Conservation (phyloP, 1,140 invertebrate genomes). For the Caerostris extrusa region DNA sequence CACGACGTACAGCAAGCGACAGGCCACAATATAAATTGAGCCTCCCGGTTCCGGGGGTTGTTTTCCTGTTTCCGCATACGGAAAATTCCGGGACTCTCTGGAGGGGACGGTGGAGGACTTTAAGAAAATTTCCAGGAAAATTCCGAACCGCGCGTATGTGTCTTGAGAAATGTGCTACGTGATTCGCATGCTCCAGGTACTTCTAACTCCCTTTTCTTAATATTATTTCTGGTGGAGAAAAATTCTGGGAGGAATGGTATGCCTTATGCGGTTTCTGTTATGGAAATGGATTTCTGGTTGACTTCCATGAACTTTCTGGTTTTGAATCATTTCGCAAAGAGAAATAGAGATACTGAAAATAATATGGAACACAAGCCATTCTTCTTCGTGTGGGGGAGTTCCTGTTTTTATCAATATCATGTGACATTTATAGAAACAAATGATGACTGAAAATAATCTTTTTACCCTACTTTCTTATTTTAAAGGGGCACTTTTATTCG, state of each 20-base stretch:
- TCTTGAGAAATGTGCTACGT: slow-evolving; percentile 28
- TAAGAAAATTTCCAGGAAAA: slow-evolving; percentile 9
- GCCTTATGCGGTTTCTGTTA: neutral
- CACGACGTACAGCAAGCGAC: neutral
- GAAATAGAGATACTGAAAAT: too few relatives aligned
- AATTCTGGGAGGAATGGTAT: neutral
- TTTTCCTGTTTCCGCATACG: neutral
- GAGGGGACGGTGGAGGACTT: neutral
- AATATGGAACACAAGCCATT: too few relatives aligned
- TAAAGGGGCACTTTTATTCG: too few relatives aligned
- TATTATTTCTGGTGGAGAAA: neutral
- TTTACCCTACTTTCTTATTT: too few relatives aligned
- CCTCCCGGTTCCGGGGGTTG: neutral
- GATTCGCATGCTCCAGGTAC: neutral
- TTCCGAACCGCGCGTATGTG: neutral
- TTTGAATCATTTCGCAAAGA: neutral
- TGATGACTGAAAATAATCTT: too few relatives aligned
- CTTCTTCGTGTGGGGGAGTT: too few relatives aligned
- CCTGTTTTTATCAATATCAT: too few relatives aligned
- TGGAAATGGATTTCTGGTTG: neutral
- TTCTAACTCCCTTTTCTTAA: neutral
- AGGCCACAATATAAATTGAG: slow-evolving; percentile 32
- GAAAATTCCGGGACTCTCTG: neutral
- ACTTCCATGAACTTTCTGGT: neutral
- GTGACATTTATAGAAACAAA: too few relatives aligned